Conservation (phyloP, 2,888 invertebrate species). For the Pristionchus exspectatus region DNA sequence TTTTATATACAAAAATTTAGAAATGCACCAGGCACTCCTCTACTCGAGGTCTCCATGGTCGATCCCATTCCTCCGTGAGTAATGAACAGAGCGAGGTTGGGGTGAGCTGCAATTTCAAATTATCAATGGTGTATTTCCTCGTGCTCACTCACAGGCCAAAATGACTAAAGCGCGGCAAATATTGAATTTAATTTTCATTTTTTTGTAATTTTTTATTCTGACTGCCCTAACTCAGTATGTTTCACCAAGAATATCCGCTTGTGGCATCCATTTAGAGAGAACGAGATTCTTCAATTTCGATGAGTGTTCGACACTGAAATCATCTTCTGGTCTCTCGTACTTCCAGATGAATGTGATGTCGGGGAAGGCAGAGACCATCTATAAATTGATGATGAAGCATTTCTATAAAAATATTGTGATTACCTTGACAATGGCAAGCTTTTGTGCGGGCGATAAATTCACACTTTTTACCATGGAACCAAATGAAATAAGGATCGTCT, state of each 20-base stretch:
- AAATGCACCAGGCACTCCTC: slow-evolving; percentile 4
- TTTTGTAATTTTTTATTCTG: no score
- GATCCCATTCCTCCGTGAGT: slow-evolving; percentile 21
- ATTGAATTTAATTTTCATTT: no score
- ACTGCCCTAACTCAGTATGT: not conserved
- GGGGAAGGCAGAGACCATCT: not conserved
- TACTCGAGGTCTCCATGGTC: not conserved
- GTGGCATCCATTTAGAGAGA: not conserved
- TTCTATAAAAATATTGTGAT: not conserved
- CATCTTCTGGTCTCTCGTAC: slow-evolving; percentile 18
- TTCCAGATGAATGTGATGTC: slow-evolving; percentile 8
- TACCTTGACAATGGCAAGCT: not conserved
- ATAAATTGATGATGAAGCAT: not conserved
- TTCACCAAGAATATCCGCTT: slow-evolving; percentile 1
- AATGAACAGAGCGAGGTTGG: not conserved
- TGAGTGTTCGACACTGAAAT: not conserved
- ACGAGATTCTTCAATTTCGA: not conserved
- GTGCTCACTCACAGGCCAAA: no score
- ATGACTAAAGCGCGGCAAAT: no score
- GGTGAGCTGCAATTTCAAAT: slow-evolving; percentile 11
- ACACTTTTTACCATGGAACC: slow-evolving; percentile 14
- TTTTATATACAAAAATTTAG: no score
- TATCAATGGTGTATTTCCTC: no score
- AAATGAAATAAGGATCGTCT: not conserved
- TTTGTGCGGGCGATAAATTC: not conserved